Conservation (phyloP, 2,888 invertebrate genomes). For the Melieria crassipennis region DNA sequence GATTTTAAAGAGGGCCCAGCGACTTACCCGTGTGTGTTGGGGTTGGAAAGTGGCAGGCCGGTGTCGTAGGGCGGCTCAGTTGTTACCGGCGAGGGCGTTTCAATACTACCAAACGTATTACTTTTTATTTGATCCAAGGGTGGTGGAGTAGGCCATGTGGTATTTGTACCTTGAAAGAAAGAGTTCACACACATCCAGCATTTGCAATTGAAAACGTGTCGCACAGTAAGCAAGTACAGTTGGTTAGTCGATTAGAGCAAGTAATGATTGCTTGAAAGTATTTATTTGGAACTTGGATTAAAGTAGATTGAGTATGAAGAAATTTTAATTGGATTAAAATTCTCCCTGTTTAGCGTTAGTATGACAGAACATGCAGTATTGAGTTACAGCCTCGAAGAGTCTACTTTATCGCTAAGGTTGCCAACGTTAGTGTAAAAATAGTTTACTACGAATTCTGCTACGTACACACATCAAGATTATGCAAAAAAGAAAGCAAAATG, state of each 20-base stretch:
- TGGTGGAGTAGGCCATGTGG: conserved; percentile 62
- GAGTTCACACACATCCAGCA: too few relatives aligned
- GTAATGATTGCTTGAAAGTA: conserved; percentile 30
- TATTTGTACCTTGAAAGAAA: conserved; percentile 56
- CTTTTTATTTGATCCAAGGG: conserved; percentile 62
- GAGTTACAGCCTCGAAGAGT: background rate
- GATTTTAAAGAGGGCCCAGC: background rate
- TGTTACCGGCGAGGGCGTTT: conserved; percentile 64
- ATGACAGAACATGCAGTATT: conserved; percentile 20
- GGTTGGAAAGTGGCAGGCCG: conserved; percentile 61
- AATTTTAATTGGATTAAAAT: conserved; percentile 7
- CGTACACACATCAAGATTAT: too few relatives aligned
- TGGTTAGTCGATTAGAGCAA: conserved; percentile 5
- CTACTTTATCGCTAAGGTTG: too few relatives aligned
- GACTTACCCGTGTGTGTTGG: conserved; percentile 64
- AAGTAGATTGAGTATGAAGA: background rate
- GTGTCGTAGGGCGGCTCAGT: conserved; percentile 61
- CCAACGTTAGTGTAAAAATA: too few relatives aligned
- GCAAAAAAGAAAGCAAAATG: too few relatives aligned
- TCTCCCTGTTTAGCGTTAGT: background rate
- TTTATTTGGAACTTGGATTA: conserved; percentile 6
- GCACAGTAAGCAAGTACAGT: background rate
- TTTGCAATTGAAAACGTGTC: too few relatives aligned
- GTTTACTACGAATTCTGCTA: too few relatives aligned
- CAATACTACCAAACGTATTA: conserved; percentile 64